A percentile compares a stretch with the other conserved stretches of the same genome.
These are phyloP conservation scores for Cotesia glomerata DNA, from an alignment of 1,140 invertebrate species.

Conservation along the genomic window DNA sequence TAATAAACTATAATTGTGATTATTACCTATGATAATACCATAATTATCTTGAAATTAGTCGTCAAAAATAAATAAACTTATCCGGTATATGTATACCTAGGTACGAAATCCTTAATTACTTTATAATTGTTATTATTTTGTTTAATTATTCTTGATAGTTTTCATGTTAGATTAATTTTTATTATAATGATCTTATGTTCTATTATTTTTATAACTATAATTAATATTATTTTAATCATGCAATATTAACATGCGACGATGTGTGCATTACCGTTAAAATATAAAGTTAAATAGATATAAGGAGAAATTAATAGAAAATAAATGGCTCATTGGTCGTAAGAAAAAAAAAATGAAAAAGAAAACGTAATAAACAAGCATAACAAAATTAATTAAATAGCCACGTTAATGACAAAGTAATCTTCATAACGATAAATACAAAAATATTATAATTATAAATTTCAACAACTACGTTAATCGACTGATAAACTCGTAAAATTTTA, in stretches of 20 bases:
- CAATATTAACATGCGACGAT: neutral
- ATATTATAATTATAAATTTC: slow-evolving; percentile 5
- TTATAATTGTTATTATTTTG: neutral
- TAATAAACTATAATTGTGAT: neutral
- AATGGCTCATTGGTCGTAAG: slow-evolving; percentile 1
- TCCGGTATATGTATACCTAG: slow-evolving; percentile 8
- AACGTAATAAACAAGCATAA: slow-evolving; percentile 1
- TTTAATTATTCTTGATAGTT: neutral
- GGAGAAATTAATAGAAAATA: neutral
- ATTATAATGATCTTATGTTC: too few relatives aligned
- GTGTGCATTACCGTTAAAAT: neutral
- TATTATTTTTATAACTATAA: neutral
- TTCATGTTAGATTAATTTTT: too few relatives aligned
- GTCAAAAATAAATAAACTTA: slow-evolving; percentile 30
- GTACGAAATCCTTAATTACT: slow-evolving; percentile 23
- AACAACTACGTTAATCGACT: neutral
- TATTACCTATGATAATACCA: neutral
- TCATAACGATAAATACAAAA: slow-evolving; percentile 21
- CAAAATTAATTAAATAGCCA: slow-evolving; percentile 14
- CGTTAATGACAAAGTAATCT: neutral
- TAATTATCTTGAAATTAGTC: neutral
- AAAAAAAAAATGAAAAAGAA: neutral
- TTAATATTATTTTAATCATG: neutral
- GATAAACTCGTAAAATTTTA: neutral
- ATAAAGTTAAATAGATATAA: neutral